Evolutionary conservation across 2,888 invertebrate species (phyloP).

Genomic region (Agelastica alni): DNA sequence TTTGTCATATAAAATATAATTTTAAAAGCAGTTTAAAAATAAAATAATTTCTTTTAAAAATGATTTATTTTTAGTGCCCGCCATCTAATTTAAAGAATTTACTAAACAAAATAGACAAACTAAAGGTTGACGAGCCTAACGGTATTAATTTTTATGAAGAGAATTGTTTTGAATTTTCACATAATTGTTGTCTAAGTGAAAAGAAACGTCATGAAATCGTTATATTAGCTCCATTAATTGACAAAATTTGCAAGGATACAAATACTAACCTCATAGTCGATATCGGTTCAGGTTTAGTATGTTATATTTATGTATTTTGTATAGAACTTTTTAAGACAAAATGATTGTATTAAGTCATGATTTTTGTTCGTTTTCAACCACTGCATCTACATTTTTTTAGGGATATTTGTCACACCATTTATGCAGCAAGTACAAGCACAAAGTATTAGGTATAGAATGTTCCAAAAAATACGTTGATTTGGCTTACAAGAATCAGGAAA

Average conservation of each 20-base stretch:
- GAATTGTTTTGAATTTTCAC: conserved; percentile 46
- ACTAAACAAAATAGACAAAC: conserved; percentile 48
- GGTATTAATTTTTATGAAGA: conserved; percentile 7
- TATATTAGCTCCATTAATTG: conserved; percentile 63
- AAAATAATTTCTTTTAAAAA: background rate
- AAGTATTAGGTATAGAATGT: conserved; percentile 72
- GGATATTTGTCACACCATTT: conserved; percentile 76
- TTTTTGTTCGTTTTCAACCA: no score
- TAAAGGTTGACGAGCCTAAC: conserved; percentile 42
- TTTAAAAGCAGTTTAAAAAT: no score
- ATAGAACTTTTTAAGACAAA: no score
- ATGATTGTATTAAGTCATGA: no score
- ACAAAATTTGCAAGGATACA: conserved; percentile 57
- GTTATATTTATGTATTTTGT: conserved; percentile 36
- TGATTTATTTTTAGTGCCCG: conserved; percentile 51
- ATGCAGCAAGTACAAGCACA: conserved; percentile 61
- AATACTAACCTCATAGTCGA: conserved; percentile 66
- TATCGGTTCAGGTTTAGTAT: conserved; percentile 76
- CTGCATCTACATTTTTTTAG: conserved; percentile 58
- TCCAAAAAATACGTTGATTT: conserved; percentile 61
- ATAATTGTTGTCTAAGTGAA: conserved; percentile 55
- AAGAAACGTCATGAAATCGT: conserved; percentile 77
- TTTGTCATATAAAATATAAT: no score
- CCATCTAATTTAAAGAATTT: conserved; percentile 56
- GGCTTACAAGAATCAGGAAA: conserved; percentile 63